Percentiles rank a stretch among this genome's conserved stretches.
Evolutionary conservation across 2,113 vertebrate species (phyloP).

Genomic region (Cheirogaleus medius): DNA sequence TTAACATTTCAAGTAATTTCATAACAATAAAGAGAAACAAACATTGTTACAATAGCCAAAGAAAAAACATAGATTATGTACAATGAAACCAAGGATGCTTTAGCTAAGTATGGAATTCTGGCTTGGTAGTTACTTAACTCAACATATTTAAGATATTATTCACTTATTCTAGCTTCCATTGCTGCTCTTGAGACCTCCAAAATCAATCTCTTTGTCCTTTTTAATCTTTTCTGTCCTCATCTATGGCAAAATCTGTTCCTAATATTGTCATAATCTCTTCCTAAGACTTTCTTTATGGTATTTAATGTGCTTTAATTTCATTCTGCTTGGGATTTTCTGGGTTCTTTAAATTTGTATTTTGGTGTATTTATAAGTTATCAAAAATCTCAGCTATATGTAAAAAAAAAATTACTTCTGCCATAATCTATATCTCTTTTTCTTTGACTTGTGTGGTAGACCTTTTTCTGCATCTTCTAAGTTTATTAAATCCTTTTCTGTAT

Average conservation of each 20-base stretch:
- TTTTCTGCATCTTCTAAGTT: background rate
- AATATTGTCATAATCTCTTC: background rate
- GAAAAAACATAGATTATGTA: background rate
- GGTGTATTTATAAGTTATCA: background rate
- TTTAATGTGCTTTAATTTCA: background rate
- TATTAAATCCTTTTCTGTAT: background rate
- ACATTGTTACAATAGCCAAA: background rate
- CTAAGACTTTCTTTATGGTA: background rate
- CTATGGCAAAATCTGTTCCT: background rate
- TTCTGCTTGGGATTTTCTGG: background rate
- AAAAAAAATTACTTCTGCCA: background rate
- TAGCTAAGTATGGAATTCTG: background rate
- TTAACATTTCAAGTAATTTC: background rate
- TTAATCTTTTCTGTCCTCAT: background rate
- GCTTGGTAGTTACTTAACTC: background rate
- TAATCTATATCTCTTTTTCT: background rate
- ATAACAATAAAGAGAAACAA: background rate
- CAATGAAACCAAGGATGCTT: background rate
- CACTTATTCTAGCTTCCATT: background rate
- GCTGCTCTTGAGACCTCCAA: background rate
- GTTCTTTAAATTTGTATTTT: background rate
- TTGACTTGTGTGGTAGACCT: background rate
- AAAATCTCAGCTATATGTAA: background rate
- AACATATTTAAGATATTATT: background rate
- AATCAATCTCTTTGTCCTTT: background rate